phyloP scores from a whole-genome alignment of 2,888 invertebrate genomes.

The Margaritifera margaritifera region DNA sequence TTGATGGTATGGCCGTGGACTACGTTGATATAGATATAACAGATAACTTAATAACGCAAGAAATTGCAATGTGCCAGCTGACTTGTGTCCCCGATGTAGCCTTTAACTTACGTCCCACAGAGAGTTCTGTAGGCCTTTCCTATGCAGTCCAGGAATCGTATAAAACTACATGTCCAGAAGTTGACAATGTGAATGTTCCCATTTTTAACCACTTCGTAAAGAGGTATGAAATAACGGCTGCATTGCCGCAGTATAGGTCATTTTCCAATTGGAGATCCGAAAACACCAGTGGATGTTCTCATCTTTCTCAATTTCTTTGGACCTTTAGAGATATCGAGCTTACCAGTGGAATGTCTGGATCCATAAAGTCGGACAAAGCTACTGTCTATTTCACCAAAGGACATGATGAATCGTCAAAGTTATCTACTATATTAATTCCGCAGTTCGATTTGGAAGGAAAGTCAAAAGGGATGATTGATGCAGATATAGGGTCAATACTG shows the following conservation, averaged over 20 bases:
- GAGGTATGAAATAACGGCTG: slow-evolving; percentile 45
- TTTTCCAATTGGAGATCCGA: slow-evolving; percentile 45
- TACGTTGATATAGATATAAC: slow-evolving; percentile 39
- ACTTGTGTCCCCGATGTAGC: slow-evolving; percentile 36
- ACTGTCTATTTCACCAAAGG: slow-evolving; percentile 27
- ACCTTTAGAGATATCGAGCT: slow-evolving; percentile 35
- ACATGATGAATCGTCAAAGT: slow-evolving; percentile 11
- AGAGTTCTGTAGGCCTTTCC: slow-evolving; percentile 22
- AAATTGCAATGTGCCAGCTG: slow-evolving; percentile 45
- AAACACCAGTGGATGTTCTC: slow-evolving; percentile 46
- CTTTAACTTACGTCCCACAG: slow-evolving; percentile 25
- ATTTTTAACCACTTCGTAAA: slow-evolving; percentile 43
- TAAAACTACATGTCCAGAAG: slow-evolving; percentile 53
- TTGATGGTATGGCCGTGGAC: slow-evolving; percentile 48
- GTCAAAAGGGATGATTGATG: slow-evolving; percentile 47
- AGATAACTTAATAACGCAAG: slow-evolving; percentile 38
- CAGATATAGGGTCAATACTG: slow-evolving; percentile 51
- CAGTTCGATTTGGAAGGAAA: slow-evolving; percentile 47
- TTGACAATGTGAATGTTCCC: slow-evolving; percentile 54
- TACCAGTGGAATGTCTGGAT: not conserved
- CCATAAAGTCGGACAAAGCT: slow-evolving; percentile 15
- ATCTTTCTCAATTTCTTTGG: slow-evolving; percentile 46
- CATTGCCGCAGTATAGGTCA: slow-evolving; percentile 43
- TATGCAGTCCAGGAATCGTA: slow-evolving; percentile 46
- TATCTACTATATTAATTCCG: slow-evolving; percentile 25